Evolutionary conservation across 2,888 invertebrate species (phyloP), one percentile per base, ranked within the genome.

Genomic region (Orthosia cruda): DNA sequence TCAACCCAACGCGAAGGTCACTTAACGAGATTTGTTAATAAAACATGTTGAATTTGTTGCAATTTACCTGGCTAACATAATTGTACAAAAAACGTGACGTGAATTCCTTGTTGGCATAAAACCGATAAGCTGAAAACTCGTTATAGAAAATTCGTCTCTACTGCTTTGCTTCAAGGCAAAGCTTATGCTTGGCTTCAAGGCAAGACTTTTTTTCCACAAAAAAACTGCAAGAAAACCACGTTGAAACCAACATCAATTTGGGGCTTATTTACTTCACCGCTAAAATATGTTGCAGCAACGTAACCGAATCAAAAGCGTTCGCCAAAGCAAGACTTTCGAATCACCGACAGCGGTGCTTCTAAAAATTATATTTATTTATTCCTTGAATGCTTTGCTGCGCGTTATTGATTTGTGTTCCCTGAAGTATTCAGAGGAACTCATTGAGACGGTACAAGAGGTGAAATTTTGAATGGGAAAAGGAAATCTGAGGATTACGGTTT

Each of bases 361-460:
- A 81, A 40, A 71, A 77, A 80, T 80, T 63, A 78, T 65, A 80
- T 82, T 85, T 83, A 75, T 81, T 82, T 80, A 75, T 75, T 74
- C 55, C 18, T 66, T 72, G n/a, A 52, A 71, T 68, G 67, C 65
- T 69, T 87, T 71, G 63, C 71, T 62, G 40, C 59, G 40, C 52
- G 32, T 78, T 85, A 85, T 85, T 84, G 87, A 88, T 84, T 81
- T 63, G 32, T 64, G 49, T 45, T 74, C 68, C 64, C 40, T 62
- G 59, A 66, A 74, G 67, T 69, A 82, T 80, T 82, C 70, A 65
- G 57, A 52, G 58, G 45, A 70, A 77, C 68, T 81, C 55, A 66
- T 71, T 40, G 73, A 70, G 45, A 74, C 45, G 75, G 49, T 52
- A 50, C 23, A 69, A 57, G 70, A 75, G 66, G 65, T 74, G 62